Conservation (phyloP, 2,113 vertebrate species). For the Tychaedon coryphoeus region DNA sequence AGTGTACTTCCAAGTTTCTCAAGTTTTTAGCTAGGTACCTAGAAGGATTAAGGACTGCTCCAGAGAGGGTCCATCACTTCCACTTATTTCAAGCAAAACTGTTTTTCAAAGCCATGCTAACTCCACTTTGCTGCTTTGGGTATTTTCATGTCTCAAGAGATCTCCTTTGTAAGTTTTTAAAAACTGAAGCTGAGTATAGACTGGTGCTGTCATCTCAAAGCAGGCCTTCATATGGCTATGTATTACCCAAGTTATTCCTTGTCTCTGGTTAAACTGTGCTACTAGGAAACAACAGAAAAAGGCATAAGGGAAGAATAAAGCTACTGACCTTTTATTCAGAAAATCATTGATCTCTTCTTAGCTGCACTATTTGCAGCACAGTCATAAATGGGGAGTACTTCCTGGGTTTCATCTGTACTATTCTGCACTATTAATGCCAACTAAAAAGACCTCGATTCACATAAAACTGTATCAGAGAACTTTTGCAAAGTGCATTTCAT, state of each 20-base stretch:
- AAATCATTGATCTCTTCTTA: background rate
- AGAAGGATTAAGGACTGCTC: background rate
- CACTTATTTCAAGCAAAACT: background rate
- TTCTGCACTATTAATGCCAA: background rate
- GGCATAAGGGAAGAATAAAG: background rate
- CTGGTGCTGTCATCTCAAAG: background rate
- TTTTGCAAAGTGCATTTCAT: background rate
- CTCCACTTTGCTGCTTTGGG: background rate
- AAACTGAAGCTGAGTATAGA: background rate
- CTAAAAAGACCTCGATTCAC: background rate
- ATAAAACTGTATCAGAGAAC: background rate
- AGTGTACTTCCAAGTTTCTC: background rate
- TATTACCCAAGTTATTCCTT: background rate
- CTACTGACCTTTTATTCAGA: background rate
- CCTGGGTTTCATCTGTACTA: background rate
- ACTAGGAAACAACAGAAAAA: background rate
- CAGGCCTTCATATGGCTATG: background rate
- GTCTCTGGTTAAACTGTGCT: background rate
- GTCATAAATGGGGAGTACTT: background rate
- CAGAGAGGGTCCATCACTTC: background rate
- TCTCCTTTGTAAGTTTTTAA: background rate
- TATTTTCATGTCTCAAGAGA: background rate
- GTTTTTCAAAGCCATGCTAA: background rate
- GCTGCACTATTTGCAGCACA: background rate
- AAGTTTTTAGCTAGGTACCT: background rate